Evolutionary conservation across 2,797 vertebrate genomes (phyloP).

Genomic region (Halcyon chelicuti): DNA sequence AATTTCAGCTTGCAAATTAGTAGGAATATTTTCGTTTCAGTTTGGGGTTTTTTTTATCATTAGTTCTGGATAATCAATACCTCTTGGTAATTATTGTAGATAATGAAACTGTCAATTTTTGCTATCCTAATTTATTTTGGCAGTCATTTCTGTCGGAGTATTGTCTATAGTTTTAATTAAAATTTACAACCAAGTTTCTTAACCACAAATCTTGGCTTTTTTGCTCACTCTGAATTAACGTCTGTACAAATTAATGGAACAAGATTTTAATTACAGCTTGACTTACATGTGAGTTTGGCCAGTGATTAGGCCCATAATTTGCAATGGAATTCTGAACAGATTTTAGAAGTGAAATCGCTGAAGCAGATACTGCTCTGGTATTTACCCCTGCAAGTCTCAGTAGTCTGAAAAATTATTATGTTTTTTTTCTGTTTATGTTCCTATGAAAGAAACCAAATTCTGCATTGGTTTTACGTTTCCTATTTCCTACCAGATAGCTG

Average conservation of each 20-base stretch:
- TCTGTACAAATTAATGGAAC: neutral
- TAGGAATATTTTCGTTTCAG: neutral
- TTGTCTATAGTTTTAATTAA: neutral
- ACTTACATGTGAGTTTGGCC: neutral
- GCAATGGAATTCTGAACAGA: neutral
- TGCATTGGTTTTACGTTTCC: accelerated
- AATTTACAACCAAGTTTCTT: neutral
- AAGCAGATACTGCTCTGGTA: neutral
- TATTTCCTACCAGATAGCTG: neutral
- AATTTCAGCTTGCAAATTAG: conserved; percentile 13
- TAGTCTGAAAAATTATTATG: neutral
- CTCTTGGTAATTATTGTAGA: neutral
- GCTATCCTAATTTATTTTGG: neutral
- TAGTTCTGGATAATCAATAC: conserved; percentile 11
- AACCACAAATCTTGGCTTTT: neutral
- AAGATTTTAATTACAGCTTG: neutral
- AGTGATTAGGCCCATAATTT: neutral
- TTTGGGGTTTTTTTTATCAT: neutral
- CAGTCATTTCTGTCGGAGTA: neutral
- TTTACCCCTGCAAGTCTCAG: neutral
- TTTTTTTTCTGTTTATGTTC: neutral
- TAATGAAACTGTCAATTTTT: neutral
- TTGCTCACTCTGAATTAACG: neutral
- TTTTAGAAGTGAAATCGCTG: neutral
- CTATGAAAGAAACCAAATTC: neutral